These are phyloP conservation scores for Enchytraeus crypticus DNA, from an alignment of 2,888 invertebrate species.

Conservation along the genomic window DNA sequence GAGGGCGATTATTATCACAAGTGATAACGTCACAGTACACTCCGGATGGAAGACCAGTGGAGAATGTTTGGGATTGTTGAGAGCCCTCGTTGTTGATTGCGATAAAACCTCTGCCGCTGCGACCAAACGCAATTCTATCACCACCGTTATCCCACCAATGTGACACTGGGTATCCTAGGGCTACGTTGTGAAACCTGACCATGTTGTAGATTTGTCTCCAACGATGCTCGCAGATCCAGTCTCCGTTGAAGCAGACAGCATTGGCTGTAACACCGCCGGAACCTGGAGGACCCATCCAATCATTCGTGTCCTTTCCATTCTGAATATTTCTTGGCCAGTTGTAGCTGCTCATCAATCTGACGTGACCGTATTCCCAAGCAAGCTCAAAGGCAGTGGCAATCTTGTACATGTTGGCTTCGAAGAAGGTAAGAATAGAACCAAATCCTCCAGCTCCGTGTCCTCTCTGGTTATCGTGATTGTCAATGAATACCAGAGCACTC, in stretches of 20 bases:
- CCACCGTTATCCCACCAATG: constrained; percentile 36
- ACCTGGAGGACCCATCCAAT: constrained; percentile 27
- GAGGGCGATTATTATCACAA: constrained; percentile 26
- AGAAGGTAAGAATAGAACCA: constrained; percentile 24
- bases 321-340: constrained; percentile 16
- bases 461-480: constrained; percentile 82
- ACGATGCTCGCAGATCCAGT: constrained; percentile 45
- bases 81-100: constrained; percentile 38
- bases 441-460: constrained; percentile 26
- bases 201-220: constrained; percentile 43
- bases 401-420: constrained; percentile 20
- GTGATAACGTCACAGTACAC: constrained; percentile 44
- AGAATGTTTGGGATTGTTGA: constrained; percentile 32
- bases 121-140: constrained; percentile 38
- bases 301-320: constrained; percentile 17
- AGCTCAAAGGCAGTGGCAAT: constrained; percentile 26
- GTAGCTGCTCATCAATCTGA: constrained; percentile 28
- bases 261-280: constrained; percentile 34
- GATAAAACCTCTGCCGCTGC: constrained; percentile 42
- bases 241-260: constrained; percentile 28
- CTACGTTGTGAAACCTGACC: constrained; percentile 42
- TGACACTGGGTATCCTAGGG: constrained; percentile 31
- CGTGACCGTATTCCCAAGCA: constrained; percentile 28
- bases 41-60: constrained; percentile 42
- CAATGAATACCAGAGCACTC: constrained; percentile 68